Evolutionary conservation across 2,797 vertebrate genomes (phyloP).

Genomic region (Onychomys torridus): DNA sequence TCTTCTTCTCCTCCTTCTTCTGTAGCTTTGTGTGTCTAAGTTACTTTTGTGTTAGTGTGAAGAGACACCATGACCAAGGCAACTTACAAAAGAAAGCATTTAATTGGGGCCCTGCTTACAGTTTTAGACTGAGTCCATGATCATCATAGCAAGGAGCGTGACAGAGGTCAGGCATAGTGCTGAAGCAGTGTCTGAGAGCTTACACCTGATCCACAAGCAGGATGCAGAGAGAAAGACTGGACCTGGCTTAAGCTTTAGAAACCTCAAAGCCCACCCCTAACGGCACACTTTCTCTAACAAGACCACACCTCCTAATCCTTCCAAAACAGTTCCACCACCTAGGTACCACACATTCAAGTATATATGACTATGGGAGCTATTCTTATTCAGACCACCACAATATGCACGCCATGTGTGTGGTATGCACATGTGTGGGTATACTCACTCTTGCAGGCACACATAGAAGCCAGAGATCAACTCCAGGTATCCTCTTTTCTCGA

Average conservation of each 20-base stretch:
- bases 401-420: neutral
- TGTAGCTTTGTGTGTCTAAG: neutral
- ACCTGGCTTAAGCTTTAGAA: neutral
- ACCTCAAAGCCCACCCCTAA: neutral
- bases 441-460: neutral
- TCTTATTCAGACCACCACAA: neutral
- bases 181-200: neutral
- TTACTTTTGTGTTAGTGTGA: neutral
- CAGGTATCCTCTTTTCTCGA: neutral
- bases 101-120: neutral
- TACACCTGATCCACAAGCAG: no score
- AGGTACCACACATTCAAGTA: neutral
- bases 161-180: neutral
- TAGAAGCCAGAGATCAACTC: neutral
- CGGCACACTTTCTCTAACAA: neutral
- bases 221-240: neutral
- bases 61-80: neutral
- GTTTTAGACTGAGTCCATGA: neutral
- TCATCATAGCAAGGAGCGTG: neutral
- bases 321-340: neutral
- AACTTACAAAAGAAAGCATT: neutral
- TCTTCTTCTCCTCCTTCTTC: no score
- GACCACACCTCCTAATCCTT: neutral
- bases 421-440: neutral
- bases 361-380: neutral